These are phyloP conservation scores for Neodiprion lecontei DNA, from an alignment of 1,140 invertebrate species.

Conservation along the genomic window DNA sequence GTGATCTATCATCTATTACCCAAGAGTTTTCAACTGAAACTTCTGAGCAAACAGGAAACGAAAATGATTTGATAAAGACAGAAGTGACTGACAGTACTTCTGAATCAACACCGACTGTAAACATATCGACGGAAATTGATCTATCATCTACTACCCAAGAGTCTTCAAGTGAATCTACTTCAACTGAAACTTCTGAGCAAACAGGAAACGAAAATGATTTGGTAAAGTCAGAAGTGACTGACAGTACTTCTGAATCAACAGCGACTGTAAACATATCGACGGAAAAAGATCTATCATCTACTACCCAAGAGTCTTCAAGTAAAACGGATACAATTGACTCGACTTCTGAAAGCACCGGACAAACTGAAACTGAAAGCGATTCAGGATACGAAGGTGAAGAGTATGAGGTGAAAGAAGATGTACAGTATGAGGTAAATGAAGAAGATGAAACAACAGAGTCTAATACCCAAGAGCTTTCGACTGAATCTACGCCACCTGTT, in stretches of 20 bases:
- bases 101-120: background rate
- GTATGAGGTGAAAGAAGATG: too few species aligned
- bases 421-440: background rate
- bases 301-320: too few species aligned
- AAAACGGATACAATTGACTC: background rate
- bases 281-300: too few species aligned
- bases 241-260: background rate
- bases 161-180: constrained; percentile 13
- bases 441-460: background rate
- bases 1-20: background rate
- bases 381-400: too few species aligned
- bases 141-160: background rate
- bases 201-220: background rate
- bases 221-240: background rate
- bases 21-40: constrained; percentile 12
- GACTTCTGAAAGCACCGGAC: background rate
- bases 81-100: background rate
- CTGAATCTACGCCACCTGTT: too few species aligned
- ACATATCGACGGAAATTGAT: background rate
- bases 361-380: too few species aligned
- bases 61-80: background rate
- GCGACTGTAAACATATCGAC: background rate
- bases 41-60: background rate
- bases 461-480: background rate
- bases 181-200: constrained; percentile 9